Evolutionary conservation across 2,888 invertebrate species (phyloP).

Genomic region (Synergus gifuensis): DNA sequence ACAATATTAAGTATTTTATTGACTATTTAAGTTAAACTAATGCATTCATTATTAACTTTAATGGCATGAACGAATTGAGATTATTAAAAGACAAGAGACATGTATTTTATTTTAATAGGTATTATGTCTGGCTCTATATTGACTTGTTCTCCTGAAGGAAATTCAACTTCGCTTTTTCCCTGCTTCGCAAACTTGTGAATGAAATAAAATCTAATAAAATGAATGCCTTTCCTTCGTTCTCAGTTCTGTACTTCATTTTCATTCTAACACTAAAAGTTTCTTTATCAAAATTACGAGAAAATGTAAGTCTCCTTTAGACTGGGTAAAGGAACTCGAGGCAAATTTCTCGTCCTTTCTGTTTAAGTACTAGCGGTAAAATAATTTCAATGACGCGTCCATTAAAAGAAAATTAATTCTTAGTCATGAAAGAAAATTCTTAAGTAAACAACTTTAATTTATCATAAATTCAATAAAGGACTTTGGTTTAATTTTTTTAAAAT

Average conservation of each 20-base stretch:
- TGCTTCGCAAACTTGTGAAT: background rate
- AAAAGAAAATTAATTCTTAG: constrained; percentile 16
- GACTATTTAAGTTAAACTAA: background rate
- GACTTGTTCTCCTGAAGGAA: background rate
- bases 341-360: background rate
- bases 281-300: background rate
- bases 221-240: background rate
- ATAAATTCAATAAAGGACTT: background rate
- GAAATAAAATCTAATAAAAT: background rate
- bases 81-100: background rate
- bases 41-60: background rate
- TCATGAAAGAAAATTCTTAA: background rate
- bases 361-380: background rate
- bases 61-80: too few relatives aligned
- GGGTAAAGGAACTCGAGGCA: background rate
- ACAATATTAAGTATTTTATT: background rate
- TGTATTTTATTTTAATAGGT: background rate
- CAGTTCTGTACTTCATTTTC: background rate
- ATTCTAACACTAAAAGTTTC: background rate
- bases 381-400: constrained; percentile 3
- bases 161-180: too few relatives aligned
- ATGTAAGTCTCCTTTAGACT: background rate
- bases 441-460: background rate
- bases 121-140: background rate
- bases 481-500: background rate